phyloP scores from a whole-genome alignment of 2,888 invertebrate species.

The Petrolisthes manimaculis region DNA sequence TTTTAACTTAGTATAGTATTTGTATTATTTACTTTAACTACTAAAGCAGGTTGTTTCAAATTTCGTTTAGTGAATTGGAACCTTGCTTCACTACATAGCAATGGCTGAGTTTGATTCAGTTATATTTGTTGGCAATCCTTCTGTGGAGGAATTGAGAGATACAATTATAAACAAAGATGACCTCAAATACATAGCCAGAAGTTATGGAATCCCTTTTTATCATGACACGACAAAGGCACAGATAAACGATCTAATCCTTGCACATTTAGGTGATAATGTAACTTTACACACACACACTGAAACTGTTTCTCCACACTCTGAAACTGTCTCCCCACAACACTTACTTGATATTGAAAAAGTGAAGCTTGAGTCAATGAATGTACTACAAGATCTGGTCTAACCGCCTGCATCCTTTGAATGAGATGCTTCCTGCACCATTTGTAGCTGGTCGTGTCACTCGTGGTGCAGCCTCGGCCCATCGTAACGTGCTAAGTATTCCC shows the following conservation, averaged over 20 bases:
- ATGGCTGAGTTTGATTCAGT: slow-evolving; percentile 1
- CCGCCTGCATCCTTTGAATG: too few relatives aligned
- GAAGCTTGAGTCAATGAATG: background rate
- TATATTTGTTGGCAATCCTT: slow-evolving; percentile 14
- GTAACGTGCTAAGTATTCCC: too few relatives aligned
- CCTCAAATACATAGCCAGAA: slow-evolving; percentile 15
- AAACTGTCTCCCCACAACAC: background rate
- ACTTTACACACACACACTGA: background rate
- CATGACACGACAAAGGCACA: background rate
- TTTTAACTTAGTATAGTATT: background rate
- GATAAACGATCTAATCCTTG: background rate
- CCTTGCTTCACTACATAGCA: background rate
- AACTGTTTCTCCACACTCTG: too few relatives aligned
- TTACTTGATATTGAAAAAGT: slow-evolving; percentile 7
- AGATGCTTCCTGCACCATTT: too few relatives aligned
- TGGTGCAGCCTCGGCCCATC: too few relatives aligned
- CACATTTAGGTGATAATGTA: background rate
- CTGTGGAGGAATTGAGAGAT: slow-evolving; percentile 1
- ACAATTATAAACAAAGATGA: slow-evolving; percentile 15
- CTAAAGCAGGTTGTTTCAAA: background rate
- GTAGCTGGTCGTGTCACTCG: too few relatives aligned
- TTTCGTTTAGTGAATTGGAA: background rate
- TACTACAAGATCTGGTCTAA: too few relatives aligned
- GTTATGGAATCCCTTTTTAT: background rate
- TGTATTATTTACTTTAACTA: background rate